Evolutionary conservation across 2,797 vertebrate genomes (phyloP), one percentile per base, ranked within the genome.

Genomic region (Myripristis murdjan): DNA sequence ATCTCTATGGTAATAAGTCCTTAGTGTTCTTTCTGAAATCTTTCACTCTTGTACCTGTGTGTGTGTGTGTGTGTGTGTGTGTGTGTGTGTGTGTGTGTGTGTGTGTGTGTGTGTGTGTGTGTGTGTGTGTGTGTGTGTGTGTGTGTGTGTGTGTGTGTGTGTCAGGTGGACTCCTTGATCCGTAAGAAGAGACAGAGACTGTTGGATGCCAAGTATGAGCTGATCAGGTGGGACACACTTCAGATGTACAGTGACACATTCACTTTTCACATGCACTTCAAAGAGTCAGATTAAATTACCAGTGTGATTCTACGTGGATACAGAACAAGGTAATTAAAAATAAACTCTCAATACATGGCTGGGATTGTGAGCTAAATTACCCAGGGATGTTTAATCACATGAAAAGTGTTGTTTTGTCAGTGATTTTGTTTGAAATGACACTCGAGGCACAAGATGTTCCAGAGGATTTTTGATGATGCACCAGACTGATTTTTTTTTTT

Each of bases 181-280:
- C 64, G 11, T 15, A 64, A 8, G 26, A 91, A 88, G 59, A 87
- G 14, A 0, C 75, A 73, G 78, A 79, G 44, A 56, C 77, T 92
- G 31, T 44, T 89, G 35, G 72, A 87, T 10, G 85, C 79, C 73
- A 93, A 92, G 47, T 16, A 81, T 6, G 86, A 92, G 73, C 73
- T 89, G 33, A 89, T 89, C 65, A 87, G 80, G 92, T 93, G 55
- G 88, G 81, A 63, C 14, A 14, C 16, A n/a, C 2, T 6, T 54
- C 23, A 24, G 5, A 37, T 14, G 1, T 6, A 46, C 12, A n/a
- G 4, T n/a, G 1, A 33, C 11, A 2, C 5, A 3, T 22, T 60
- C 35, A 31, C 2, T 20, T 49, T 48, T 35, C 15, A 33, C 31
- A 33, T 33, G 9, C 5, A 33, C 6, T 33, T 6, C 33, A 33